A percentile compares a stretch with the other conserved stretches of the same genome.
These are phyloP conservation scores for Melitaea athalia DNA, from an alignment of 2,888 invertebrate species.

Conservation along the genomic window DNA sequence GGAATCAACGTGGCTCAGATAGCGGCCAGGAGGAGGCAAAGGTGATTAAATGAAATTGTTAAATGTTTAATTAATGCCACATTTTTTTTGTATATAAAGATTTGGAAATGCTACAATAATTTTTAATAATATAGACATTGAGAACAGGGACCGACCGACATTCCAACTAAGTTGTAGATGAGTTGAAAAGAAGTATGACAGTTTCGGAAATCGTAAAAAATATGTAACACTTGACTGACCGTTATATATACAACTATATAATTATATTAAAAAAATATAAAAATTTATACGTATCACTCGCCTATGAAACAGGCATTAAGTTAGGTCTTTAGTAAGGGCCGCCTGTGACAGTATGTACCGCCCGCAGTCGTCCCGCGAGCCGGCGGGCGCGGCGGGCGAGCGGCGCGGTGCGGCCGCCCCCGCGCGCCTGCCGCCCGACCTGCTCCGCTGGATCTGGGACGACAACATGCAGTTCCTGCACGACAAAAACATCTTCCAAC, in stretches of 20 bases:
- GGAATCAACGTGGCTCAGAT: constrained; percentile 65
- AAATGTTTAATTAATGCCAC: neutral
- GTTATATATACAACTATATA: too few relatives aligned
- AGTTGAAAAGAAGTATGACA: too few relatives aligned
- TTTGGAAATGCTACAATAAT: too few relatives aligned
- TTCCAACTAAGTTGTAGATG: too few relatives aligned
- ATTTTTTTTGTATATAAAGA: too few relatives aligned
- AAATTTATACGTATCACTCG: too few relatives aligned
- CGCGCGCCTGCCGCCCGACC: constrained; percentile 87
- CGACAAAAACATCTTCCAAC: constrained; percentile 97
- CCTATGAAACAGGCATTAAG: too few relatives aligned
- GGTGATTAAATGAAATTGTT: constrained; percentile 46
- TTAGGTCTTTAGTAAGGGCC: neutral
- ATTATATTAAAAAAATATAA: too few relatives aligned
- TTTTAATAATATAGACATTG: too few relatives aligned
- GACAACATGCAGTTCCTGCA: constrained; percentile 97
- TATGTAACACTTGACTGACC: too few relatives aligned
- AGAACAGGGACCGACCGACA: too few relatives aligned
- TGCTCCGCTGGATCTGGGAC: constrained; percentile 98
- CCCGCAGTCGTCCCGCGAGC: constrained; percentile 67
- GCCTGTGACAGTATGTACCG: neutral
- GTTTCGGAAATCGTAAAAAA: too few relatives aligned
- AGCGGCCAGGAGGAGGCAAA: constrained; percentile 70
- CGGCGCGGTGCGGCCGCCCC: constrained; percentile 50
- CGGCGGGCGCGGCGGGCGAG: constrained; percentile 54